Evolutionary conservation across 2,888 invertebrate species (phyloP), one percentile per base, ranked within the genome.

Genomic region (Macroteleia sp.): DNA sequence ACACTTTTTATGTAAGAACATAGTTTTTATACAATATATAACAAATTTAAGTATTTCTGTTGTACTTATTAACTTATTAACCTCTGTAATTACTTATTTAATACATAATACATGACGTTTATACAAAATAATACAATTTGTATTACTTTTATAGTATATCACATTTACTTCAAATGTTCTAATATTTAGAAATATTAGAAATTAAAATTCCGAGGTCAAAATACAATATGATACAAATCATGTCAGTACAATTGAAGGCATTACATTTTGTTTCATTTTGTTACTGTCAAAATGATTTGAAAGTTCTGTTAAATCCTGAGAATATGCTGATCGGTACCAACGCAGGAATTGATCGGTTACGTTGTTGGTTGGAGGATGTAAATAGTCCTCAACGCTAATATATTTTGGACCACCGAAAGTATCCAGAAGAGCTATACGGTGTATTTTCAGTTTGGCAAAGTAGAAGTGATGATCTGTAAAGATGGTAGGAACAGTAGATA

Each of bases 351-450:
- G 76, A 1, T 16, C 48, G 1, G 46, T 61, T 32, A 44, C 20
- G 14, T 73, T 69, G 0, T 34, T 10, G 0, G 56, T 59, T 32
- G 69, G 52, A 14, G 87, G 86, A 66, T 90, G 62, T 12, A 94
- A 92, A 83, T 96, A 96, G 78, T 96, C 95, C 14, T 92, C 91
- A 0, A 94, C 91, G 0, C 92, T 89, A 14, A 96, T 94, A 87
- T 93, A 93, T 82, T 94, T 94, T 12, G 96, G 95, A 1, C 97
- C 96, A 1, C 97, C 97, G 89, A 96, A 97, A 90, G 94, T 95
- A 87, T 97, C 96, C 82, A 97, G 91, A 82, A 97, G 94, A 9
- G 93, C 94, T 62, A 97, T 95, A 83, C 95, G 93, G 28, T 92
- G 92, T 48, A 97, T 95, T 80, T 95, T 93, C 86, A 97, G 83